A percentile compares a stretch with the other conserved stretches of the same genome.
phyloP scores from a whole-genome alignment of 2,113 vertebrate genomes.

The Mustelus asterias region DNA sequence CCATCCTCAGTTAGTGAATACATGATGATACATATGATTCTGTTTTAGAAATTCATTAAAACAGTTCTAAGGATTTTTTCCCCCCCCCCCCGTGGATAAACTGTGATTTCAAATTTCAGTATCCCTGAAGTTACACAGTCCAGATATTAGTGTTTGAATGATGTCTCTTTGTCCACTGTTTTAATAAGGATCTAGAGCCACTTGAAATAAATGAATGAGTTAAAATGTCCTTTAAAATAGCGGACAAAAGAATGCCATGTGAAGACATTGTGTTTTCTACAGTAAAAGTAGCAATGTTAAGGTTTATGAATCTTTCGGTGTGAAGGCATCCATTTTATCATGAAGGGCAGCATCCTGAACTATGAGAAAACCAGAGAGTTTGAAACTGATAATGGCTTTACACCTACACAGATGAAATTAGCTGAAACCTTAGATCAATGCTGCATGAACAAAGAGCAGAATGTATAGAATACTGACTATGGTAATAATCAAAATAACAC shows the following conservation, averaged over 20 bases:
- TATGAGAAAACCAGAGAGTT: not conserved
- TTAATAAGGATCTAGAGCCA: not conserved
- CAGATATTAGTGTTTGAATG: not conserved
- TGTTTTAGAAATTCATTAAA: not conserved
- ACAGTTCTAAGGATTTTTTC: not conserved
- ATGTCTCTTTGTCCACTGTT: not conserved
- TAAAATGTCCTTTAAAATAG: not conserved
- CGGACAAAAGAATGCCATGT: not conserved
- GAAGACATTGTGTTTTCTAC: not conserved
- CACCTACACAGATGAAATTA: not conserved
- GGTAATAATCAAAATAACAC: slow-evolving; percentile 32
- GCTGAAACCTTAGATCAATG: not conserved
- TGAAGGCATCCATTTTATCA: not conserved
- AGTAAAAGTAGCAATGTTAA: not conserved
- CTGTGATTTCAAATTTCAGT: not conserved
- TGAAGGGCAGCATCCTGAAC: not conserved
- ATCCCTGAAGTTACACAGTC: not conserved
- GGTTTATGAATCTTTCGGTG: not conserved
- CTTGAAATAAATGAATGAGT: not conserved
- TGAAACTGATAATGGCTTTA: not conserved
- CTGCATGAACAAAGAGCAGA: slow-evolving; percentile 14
- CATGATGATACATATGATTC: not conserved
- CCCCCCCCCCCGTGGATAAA: not conserved
- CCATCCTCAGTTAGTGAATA: not conserved
- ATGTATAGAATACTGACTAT: not conserved